Base-by-base conservation (phyloP, 2,113 vertebrate genomes). In the Empidonax traillii region DNA sequence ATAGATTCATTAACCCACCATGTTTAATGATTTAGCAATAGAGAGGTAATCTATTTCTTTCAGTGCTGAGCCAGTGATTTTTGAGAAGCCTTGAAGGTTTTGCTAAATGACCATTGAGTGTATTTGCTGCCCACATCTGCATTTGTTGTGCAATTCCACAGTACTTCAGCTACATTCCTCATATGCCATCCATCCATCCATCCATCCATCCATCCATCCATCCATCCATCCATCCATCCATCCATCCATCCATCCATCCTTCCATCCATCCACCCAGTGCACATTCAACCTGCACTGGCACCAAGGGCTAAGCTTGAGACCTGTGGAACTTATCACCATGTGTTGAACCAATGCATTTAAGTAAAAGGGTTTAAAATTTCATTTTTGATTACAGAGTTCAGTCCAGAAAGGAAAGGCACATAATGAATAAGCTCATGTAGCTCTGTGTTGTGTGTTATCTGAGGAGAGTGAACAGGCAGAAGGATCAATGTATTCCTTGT, bases 291-390 rank as follows among this genome's bases (percentile, higher is more conserved):
- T 89, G 18, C 39, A 14, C 3, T 59, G 39, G 4, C 44, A 44
- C 20, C 21, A 43, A 28, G 22, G 43, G 18, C 43, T 81, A 2
- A 62, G 4, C 16, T 24, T 0, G 0, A 37, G 55, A 9, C 35
- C 9, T 47, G 13, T 39, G 49, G 67, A 39, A 30, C 6, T 78
- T 27, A 9, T 10, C 56, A 25, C 9, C 20, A 2, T 6, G 1
- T 22, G 4, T 35, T 55, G 14, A 41, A 68, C 52, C 41, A 33
- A 17, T 8, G 12, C 4, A 30, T 43, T 30, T 33, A 30, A 31
- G n/a, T 46, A n/a, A 63, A 75, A 72, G 35, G 4, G 2, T 43
- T 55, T 86, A 15, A 51, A 65, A 49, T 58, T 20, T 35, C 4
- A 8, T 39, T 85, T 69, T n/a, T 78, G 30, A 23, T 72, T 10